phyloP scores from a whole-genome alignment of 2,113 vertebrate species.

The Catharus minimus region DNA sequence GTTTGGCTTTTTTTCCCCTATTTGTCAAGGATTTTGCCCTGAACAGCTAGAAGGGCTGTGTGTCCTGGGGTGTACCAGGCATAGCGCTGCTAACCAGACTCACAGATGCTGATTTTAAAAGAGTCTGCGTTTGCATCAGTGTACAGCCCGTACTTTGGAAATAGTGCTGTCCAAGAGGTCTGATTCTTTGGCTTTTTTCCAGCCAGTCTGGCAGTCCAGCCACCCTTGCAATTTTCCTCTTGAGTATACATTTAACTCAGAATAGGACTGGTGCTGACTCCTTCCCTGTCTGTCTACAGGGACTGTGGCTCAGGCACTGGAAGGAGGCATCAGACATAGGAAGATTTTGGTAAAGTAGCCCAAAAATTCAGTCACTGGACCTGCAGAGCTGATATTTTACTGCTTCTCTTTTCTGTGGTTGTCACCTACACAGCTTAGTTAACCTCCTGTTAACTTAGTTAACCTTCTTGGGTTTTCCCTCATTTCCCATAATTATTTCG shows the following conservation, averaged over 20 bases:
- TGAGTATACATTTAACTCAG: background rate
- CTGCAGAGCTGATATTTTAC: background rate
- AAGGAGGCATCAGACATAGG: background rate
- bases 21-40: background rate
- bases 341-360: background rate
- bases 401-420: background rate
- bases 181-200: background rate
- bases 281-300: background rate
- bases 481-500: background rate
- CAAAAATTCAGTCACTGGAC: background rate
- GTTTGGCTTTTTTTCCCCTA: slow-evolving; percentile 16
- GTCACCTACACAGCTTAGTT: background rate
- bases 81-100: background rate
- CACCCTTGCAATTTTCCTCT: background rate
- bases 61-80: background rate
- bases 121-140: background rate
- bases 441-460: background rate
- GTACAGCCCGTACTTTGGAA: background rate
- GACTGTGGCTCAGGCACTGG: background rate
- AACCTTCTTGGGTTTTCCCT: background rate
- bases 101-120: background rate
- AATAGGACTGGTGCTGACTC: background rate
- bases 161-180: background rate
- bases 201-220: background rate
- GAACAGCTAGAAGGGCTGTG: background rate